Evolutionary conservation across 2,113 vertebrate genomes (phyloP), one percentile per base, ranked within the genome.

Genomic region (Ammospiza caudacuta): DNA sequence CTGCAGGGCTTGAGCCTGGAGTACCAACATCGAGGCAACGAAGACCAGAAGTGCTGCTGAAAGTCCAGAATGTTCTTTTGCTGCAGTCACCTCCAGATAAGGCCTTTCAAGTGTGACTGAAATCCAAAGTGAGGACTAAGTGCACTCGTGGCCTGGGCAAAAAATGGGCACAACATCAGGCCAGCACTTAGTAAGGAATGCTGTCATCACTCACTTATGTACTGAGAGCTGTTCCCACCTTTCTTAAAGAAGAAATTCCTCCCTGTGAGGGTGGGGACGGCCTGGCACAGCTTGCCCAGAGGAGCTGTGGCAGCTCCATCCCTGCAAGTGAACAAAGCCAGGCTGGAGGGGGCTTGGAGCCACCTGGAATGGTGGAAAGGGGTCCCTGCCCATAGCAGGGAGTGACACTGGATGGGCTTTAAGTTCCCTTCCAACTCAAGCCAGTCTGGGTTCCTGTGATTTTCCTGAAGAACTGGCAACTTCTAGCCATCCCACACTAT

Each of bases 131-230:
- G 24, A 49, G 78, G 46, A 28, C 24, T 43, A 37, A 41, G 66
- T 4, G 68, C 39, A 24, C 61, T 44, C 6, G 31, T 0, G 27
- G 77, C 33, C 35, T 15, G 9, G 39, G 51, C 63, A 69, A 59
- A 54, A 66, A 73, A 44, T 0, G 54, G 62, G 5, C 7, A 69
- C 64, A 46, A 59, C 6, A 23, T 1, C 0, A 1, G 13, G 4
- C 33, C 62, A 66, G 41, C 49, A 52, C 39, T 15, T 10, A 27
- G 29, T 0, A 9, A 66, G 18, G 33, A 55, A 35, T 6, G 39
- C 1, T 62, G 54, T 14, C 2, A 4, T 13, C 61, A 12, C 52
- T 37, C 19, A 9, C 7, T 46, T 35, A 25, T 16, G 52, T 12
- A 11, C n/a, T 58, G 35, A 15, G 33, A 74, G 69, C 46, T 39